Base-by-base conservation (phyloP, 1,140 invertebrate genomes). In the Zaprionus taronus region DNA sequence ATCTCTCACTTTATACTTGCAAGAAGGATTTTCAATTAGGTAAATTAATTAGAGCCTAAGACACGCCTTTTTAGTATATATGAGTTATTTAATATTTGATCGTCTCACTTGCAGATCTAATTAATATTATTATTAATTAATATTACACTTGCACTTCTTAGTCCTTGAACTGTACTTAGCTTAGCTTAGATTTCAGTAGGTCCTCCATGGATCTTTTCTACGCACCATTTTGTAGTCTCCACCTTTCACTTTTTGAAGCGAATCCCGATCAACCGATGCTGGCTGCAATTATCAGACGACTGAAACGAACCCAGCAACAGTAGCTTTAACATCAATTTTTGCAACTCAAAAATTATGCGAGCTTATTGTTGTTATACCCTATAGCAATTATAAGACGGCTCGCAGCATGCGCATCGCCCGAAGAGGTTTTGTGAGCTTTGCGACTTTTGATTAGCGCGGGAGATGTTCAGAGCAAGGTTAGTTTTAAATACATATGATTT, bases 301-400 rank as follows among this genome's bases (percentile, higher is more conserved):
- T 51, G 12, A 51, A 51, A 24, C 12, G 47, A 51, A 51, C 47
- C 47, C 47, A 51, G 47, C 47, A 51, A 51, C 47, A 51, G 47
- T 20, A 51, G 47, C 47, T 51, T 51, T 51, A 51, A 51, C 47
- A 51, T 51, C 20, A 24, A 51, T 51, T 51, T 51, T 51, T 24
- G 47, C 9, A 24, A 24, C n/a, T 17, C 41, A 47, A 51, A 22
- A 51, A 51, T 51, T 51, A 51, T 51, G 47, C 47, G 22, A 51
- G 47, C 47, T 51, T 51, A 24, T 51, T 24, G 20, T 49, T 49
- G 20, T 49, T 17, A 49, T 51, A 51, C 47, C 47, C 47, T 51
- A 51, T 51, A 24, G 2, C 17, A 51, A 51, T 5, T 51, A 51
- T 51, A 51, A 51, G 47, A 20, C 9, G 17, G n/a, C 15, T 17